These are phyloP conservation scores for Endomychus coccineus DNA, from an alignment of 2,888 invertebrate species.

Conservation along the genomic window DNA sequence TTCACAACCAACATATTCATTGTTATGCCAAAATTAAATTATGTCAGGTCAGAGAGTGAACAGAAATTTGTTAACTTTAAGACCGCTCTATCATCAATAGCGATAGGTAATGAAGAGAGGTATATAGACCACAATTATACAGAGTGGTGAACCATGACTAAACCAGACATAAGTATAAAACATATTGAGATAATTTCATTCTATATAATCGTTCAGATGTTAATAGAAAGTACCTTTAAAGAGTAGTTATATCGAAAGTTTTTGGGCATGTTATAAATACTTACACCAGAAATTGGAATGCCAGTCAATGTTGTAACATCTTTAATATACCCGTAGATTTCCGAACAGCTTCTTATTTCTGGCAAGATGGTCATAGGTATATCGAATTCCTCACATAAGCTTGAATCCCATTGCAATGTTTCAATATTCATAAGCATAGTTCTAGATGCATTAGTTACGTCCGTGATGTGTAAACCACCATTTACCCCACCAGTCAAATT, in stretches of 20 bases:
- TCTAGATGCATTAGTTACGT: conserved; percentile 94
- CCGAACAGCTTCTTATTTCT: conserved; percentile 82
- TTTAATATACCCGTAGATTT: conserved; percentile 78
- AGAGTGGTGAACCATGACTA: no score
- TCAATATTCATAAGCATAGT: conserved; percentile 93
- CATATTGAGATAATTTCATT: not conserved
- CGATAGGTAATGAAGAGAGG: no score
- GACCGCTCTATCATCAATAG: no score
- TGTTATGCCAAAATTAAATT: no score
- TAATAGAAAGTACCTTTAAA: no score
- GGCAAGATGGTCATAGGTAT: conserved; percentile 81
- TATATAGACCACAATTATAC: no score
- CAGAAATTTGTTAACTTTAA: no score
- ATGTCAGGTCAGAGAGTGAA: no score
- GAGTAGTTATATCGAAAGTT: no score
- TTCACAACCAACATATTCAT: no score
- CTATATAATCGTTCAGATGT: no score
- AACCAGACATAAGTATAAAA: not conserved
- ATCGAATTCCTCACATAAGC: conserved; percentile 79
- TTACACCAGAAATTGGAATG: conserved; percentile 83
- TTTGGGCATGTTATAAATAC: no score
- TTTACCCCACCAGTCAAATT: conserved; percentile 61
- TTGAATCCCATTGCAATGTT: conserved; percentile 77
- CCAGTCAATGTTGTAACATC: conserved; percentile 64
- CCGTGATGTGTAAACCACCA: conserved; percentile 76